These are phyloP conservation scores for Imbricaverruca yamaguchii DNA, from an alignment of 2,888 invertebrate genomes.

Conservation along the genomic window DNA sequence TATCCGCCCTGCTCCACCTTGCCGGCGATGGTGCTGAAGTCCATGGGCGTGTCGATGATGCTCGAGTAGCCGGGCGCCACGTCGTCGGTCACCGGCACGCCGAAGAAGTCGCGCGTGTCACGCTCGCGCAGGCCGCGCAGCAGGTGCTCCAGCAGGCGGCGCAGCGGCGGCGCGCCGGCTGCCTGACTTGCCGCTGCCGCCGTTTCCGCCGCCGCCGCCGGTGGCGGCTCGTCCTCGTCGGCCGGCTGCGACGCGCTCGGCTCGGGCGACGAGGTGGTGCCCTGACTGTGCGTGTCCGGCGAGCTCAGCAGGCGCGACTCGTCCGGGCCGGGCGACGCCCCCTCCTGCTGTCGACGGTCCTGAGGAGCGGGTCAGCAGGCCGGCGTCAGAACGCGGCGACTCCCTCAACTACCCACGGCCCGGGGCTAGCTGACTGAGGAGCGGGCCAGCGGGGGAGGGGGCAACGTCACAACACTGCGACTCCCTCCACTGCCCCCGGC, in stretches of 20 bases:
- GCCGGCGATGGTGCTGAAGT: conserved; percentile 89
- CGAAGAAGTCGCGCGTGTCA: conserved; percentile 60
- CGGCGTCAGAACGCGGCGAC: neutral
- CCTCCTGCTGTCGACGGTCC: neutral
- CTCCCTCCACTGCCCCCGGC: neutral
- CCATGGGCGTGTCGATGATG: conserved; percentile 71
- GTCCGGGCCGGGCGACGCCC: neutral
- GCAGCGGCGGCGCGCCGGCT: neutral
- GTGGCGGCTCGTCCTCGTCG: neutral
- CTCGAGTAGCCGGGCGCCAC: conserved; percentile 74
- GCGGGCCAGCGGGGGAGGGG: neutral
- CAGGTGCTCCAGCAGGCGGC: conserved; percentile 4
- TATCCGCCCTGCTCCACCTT: conserved; percentile 89
- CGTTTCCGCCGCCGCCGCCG: neutral
- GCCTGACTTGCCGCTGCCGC: neutral
- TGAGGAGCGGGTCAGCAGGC: neutral
- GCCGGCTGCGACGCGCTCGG: neutral
- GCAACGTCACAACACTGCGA: neutral
- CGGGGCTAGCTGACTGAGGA: neutral
- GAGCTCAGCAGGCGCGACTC: neutral
- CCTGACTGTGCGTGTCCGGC: conserved; percentile 1
- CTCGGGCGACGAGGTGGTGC: conserved; percentile 8
- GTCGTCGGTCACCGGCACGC: conserved; percentile 93
- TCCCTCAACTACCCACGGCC: neutral
- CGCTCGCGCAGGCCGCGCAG: neutral